Evolutionary conservation across 2,888 invertebrate species (phyloP), one percentile per base, ranked within the genome.

Genomic region (Perizoma affinitatum): DNA sequence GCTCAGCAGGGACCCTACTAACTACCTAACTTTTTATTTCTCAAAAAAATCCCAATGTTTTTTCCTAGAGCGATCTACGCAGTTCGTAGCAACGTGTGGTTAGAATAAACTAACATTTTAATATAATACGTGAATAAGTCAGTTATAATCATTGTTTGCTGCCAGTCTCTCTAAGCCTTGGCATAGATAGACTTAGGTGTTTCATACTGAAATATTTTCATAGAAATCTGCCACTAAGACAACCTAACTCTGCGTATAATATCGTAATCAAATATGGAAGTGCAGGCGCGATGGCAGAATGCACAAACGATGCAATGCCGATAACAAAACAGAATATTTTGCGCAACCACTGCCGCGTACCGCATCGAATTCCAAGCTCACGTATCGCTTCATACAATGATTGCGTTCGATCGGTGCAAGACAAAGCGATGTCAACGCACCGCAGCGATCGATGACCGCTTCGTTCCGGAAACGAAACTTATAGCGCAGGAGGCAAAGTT

Each of bases 351-450:
- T 10, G 10, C 22, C 36, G 54, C 53, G 9, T 35, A 11, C 62
- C 62, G 36, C 62, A 65, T 67, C 62, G 60, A 65, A 44, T 40
- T 9, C 11, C 46, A 22, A 42, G 62, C 56, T 57, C 61, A 46
- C n/a, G 60, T 46, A 44, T 43, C 53, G 66, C 66, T 69, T 70
- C 8, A 10, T n/a, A 41, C 41, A 65, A 63, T 61, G 41, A 48
- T 53, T 54, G 70, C 68, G 70, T 74, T 75, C 78, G 72, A 76
- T 78, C 75, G 73, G 71, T 69, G 72, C 72, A 74, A 79, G 78
- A 85, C 87, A 86, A 85, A 83, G 83, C 80, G 76, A 77, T 82
- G 87, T 87, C 87, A 87, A 84, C 80, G 87, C 70, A 78, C 87
- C 75, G 75, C 43, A 68, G 62, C 66, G 66, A 64, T 50, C 68